Conservation (phyloP, 2,113 vertebrate species). For the Sinocyclocheilus anophthalmus region DNA sequence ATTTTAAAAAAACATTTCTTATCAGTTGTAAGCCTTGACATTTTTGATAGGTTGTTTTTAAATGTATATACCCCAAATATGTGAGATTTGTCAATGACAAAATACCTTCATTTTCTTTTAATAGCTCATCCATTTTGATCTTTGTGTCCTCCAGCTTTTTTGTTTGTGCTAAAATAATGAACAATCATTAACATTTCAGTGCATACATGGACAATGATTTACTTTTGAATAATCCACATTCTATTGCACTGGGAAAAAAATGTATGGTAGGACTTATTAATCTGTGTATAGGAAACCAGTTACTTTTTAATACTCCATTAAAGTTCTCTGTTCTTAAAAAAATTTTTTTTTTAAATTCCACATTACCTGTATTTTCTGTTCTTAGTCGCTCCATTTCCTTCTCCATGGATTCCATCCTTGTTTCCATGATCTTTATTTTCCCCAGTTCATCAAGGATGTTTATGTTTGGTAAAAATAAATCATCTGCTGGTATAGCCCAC, state of each 20-base stretch:
- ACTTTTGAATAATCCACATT: background rate
- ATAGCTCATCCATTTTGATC: conserved; percentile 11
- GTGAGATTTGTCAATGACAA: background rate
- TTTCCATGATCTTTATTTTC: conserved; percentile 28
- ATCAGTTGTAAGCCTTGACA: background rate
- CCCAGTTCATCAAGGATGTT: conserved; percentile 35
- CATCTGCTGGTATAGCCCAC: conserved; percentile 1
- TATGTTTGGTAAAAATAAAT: conserved; percentile 27
- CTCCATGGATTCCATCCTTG: conserved; percentile 16
- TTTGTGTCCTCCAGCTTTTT: background rate
- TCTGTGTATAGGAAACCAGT: background rate
- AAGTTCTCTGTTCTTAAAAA: background rate
- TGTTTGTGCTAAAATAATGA: conserved; percentile 22
- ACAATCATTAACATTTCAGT: background rate
- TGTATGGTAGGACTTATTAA: background rate
- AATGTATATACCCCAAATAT: background rate
- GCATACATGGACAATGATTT: background rate
- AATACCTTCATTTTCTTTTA: conserved; percentile 7
- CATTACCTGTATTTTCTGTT: conserved; percentile 29
- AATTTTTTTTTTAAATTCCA: too few species aligned
- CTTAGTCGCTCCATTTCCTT: background rate
- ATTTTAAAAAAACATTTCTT: background rate
- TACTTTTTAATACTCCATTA: background rate
- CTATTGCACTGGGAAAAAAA: background rate
- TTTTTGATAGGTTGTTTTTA: background rate